Conservation (phyloP, 2,888 invertebrate species). For the Geophilus truncorum region DNA sequence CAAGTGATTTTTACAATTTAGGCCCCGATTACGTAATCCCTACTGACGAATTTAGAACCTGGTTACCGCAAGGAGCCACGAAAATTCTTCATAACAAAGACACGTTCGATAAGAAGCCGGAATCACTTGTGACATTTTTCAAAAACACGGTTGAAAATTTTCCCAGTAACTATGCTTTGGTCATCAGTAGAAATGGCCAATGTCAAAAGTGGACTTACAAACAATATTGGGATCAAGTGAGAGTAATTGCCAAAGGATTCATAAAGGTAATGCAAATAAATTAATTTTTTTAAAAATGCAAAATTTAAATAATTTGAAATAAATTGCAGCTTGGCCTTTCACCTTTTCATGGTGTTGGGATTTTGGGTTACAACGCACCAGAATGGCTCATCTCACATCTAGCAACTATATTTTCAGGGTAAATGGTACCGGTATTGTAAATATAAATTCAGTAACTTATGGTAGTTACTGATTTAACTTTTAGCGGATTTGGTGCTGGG, state of each 20-base stretch:
- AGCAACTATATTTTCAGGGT: conserved; percentile 83
- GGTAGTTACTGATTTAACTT: conserved; percentile 40
- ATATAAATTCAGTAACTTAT: not conserved
- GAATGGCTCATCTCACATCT: conserved; percentile 84
- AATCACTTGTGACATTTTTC: not conserved
- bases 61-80: not conserved
- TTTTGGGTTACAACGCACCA: conserved; percentile 83
- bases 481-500: conserved; percentile 74
- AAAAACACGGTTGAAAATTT: not conserved
- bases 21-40: conserved; percentile 7
- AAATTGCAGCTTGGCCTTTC: conserved; percentile 67
- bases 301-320: not conserved
- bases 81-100: not conserved
- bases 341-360: conserved; percentile 72
- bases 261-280: not conserved
- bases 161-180: not conserved
- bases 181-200: not conserved
- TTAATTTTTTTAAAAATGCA: not conserved
- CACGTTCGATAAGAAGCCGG: not conserved
- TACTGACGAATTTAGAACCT: not conserved
- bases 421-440: not conserved
- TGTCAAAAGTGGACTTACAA: not conserved
- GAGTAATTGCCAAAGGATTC: not conserved
- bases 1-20: no score
- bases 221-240: not conserved